Evolutionary conservation across 2,888 invertebrate species (phyloP), one percentile per base, ranked within the genome.

Genomic region (Drosophila neonasuta): DNA sequence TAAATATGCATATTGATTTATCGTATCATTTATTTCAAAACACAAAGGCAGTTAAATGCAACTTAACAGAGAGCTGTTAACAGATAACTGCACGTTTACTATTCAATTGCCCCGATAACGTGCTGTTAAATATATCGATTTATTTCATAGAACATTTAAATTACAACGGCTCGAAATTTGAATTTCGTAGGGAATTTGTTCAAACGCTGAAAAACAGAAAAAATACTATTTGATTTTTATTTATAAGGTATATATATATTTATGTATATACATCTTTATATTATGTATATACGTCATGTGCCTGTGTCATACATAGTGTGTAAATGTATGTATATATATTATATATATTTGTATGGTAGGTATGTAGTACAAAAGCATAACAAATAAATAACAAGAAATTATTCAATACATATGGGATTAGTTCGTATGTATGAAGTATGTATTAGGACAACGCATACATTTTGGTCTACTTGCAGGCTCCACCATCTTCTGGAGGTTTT

Each of bases 311-410:
- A 77, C 74, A 74, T 74, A 59, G 49, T 62, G 62, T 74, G 44
- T 77, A 64, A 74, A 44, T 65, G 46, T 65, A 30, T 57, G 36
- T 36, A 9, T 51, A 17, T 54, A 13, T 56, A 41, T 58, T 48
- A 48, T 68, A 45, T 30, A 13, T 66, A 48, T 41, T 56, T 41
- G 17, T 63, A 57, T 50, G 36, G 36, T 36, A 29, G 62, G 51
- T 60, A 54, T 69, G 80, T 87, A 76, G 77, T 87, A 82, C 70
- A 79, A 81, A 86, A 86, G 80, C 70, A 85, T 87, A 80, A 87
- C 87, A 80, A 87, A 87, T 87, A 87, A 87, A 81, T 80, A 81
- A 81, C 87, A 81, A 87, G 79, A 80, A 80, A 81, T 80, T 59
- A 79, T 67, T 86, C 54, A 71, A 86, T 79, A 80, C 75, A 77